Evolutionary conservation across 2,797 vertebrate species (phyloP).

Genomic region (Onychomys torridus): DNA sequence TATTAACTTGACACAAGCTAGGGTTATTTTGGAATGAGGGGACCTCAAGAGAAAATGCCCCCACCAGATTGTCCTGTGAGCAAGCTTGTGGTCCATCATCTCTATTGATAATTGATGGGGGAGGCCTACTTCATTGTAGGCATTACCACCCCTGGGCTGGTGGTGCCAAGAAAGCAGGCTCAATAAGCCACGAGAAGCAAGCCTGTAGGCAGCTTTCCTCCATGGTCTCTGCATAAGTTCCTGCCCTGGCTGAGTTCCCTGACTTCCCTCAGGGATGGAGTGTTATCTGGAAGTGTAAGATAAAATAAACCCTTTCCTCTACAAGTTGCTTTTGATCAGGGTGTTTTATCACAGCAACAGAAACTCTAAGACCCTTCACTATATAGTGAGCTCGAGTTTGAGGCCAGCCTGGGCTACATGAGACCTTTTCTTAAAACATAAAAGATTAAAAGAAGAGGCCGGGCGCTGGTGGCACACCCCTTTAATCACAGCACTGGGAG

Average conservation of each 20-base stretch:
- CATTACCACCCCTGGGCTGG: not conserved
- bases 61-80: not conserved
- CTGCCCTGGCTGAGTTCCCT: not conserved
- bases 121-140: not conserved
- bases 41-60: not conserved
- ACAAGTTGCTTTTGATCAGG: not conserved
- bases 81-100: not conserved
- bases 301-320: not conserved
- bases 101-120: not conserved
- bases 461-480: no score
- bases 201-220: no score
- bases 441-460: not conserved
- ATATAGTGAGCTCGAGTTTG: not conserved
- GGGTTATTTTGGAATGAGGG: not conserved
- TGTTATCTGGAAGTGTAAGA: not conserved
- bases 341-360: not conserved
- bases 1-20: not conserved
- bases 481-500: no score
- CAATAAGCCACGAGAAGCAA: not conserved
- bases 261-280: not conserved
- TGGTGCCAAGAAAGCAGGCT: not conserved
- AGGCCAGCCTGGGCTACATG: not conserved
- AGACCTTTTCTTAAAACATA: not conserved
- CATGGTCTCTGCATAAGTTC: not conserved
- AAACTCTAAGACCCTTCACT: not conserved